These are phyloP conservation scores for Thalpophila matura DNA, from an alignment of 2,888 invertebrate genomes.

Conservation along the genomic window DNA sequence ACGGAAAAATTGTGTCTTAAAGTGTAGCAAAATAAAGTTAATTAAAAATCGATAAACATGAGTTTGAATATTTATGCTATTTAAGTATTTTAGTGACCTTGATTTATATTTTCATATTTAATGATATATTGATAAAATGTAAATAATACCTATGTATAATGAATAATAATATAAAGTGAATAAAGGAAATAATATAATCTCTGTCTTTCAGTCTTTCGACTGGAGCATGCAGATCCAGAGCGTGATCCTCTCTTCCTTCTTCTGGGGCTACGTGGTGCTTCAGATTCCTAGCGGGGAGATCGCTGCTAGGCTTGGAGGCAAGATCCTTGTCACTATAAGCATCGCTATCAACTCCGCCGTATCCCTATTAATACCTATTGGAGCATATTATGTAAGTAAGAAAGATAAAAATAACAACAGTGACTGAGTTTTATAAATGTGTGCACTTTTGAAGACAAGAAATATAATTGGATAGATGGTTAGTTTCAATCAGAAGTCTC, in stretches of 20 bases:
- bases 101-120: no score
- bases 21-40: no score
- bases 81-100: no score
- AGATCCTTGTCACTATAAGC: conserved; percentile 87
- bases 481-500: no score
- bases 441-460: background rate
- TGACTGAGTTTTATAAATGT: no score
- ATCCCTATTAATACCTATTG: conserved; percentile 75
- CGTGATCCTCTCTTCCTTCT: conserved; percentile 89
- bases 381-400: conserved; percentile 76
- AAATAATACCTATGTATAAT: no score
- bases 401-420: background rate
- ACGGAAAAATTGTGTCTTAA: no score
- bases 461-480: no score
- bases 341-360: conserved; percentile 81
- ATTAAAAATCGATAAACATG: no score
- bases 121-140: no score
- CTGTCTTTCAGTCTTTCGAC: conserved; percentile 75
- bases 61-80: no score
- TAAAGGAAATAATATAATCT: no score
- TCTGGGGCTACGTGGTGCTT: conserved; percentile 92
- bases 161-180: background rate
- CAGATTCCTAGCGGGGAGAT: conserved; percentile 93
- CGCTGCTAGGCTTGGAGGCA: conserved; percentile 93
- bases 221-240: conserved; percentile 90